Conservation (phyloP, 2,888 invertebrate genomes). For the Sabellastarte sp. region DNA sequence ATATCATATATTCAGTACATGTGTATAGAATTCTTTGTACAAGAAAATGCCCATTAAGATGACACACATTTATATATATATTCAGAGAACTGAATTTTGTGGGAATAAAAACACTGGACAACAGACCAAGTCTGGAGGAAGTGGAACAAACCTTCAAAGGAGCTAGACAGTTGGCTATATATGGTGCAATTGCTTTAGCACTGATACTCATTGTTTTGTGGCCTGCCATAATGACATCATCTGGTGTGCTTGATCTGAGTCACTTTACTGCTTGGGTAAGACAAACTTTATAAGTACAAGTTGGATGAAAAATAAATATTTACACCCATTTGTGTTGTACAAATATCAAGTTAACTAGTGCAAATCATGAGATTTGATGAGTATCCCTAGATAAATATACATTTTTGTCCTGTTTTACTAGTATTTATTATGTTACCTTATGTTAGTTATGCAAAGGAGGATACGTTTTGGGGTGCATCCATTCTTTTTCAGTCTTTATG, state of each 20-base stretch:
- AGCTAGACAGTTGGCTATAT: constrained; percentile 36
- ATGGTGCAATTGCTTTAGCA: constrained; percentile 35
- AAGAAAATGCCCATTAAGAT: background rate
- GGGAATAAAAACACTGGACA: constrained; percentile 42
- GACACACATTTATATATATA: too few relatives aligned
- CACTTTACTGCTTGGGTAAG: constrained; percentile 47
- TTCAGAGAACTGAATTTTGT: constrained; percentile 48
- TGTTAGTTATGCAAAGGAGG: too few relatives aligned
- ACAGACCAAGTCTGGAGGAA: constrained; percentile 44
- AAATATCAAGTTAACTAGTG: too few relatives aligned
- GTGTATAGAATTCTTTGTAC: background rate
- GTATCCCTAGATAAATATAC: too few relatives aligned
- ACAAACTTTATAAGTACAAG: background rate
- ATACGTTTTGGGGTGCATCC: too few relatives aligned
- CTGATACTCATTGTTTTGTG: constrained; percentile 44
- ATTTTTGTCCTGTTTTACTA: too few relatives aligned
- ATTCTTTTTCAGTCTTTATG: too few relatives aligned
- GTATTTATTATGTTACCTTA: too few relatives aligned
- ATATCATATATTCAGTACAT: background rate
- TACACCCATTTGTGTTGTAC: too few relatives aligned
- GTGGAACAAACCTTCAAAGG: constrained; percentile 39
- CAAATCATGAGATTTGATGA: too few relatives aligned
- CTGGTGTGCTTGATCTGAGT: constrained; percentile 34
- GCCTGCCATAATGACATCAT: constrained; percentile 42
- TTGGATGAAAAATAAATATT: background rate